Percentiles rank a stretch among this genome's conserved stretches.
Evolutionary conservation across 2,888 invertebrate genomes (phyloP).

Genomic region (Mechanitis messenoides): DNA sequence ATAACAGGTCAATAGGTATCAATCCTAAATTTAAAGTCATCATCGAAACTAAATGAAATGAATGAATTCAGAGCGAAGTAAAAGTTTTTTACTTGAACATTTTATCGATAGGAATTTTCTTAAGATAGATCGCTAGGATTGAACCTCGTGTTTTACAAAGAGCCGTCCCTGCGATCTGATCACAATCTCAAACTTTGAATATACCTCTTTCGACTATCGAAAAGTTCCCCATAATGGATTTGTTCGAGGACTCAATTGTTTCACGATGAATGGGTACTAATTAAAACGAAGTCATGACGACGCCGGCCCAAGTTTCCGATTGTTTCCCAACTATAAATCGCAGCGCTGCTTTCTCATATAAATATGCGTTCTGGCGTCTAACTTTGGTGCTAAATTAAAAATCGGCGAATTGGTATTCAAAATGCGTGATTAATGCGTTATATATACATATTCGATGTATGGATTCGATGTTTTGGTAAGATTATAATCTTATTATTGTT

Average conservation of each 20-base stretch:
- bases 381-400: slow-evolving; percentile 72
- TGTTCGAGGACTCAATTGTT: slow-evolving; percentile 73
- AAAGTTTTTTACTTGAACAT: slow-evolving; percentile 10
- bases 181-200: slow-evolving; percentile 65
- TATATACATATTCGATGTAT: neutral
- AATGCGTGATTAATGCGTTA: slow-evolving; percentile 35
- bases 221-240: slow-evolving; percentile 75
- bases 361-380: slow-evolving; percentile 54
- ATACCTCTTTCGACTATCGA: slow-evolving; percentile 74
- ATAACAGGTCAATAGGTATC: no score
- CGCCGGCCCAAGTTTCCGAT: slow-evolving; percentile 68
- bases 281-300: slow-evolving; percentile 75
- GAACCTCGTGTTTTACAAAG: slow-evolving; percentile 48
- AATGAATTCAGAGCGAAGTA: no score
- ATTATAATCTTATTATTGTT: neutral
- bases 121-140: slow-evolving; percentile 31
- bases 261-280: slow-evolving; percentile 76
- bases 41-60: no score
- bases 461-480: neutral
- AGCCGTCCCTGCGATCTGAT: slow-evolving; percentile 45
- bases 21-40: no score
- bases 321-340: slow-evolving; percentile 72
- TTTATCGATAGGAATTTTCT: slow-evolving; percentile 22
- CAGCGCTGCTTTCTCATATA: slow-evolving; percentile 62
- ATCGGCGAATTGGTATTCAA: slow-evolving; percentile 48